phyloP scores from a whole-genome alignment of 2,113 vertebrate genomes.

The Mystacornis crossleyi region DNA sequence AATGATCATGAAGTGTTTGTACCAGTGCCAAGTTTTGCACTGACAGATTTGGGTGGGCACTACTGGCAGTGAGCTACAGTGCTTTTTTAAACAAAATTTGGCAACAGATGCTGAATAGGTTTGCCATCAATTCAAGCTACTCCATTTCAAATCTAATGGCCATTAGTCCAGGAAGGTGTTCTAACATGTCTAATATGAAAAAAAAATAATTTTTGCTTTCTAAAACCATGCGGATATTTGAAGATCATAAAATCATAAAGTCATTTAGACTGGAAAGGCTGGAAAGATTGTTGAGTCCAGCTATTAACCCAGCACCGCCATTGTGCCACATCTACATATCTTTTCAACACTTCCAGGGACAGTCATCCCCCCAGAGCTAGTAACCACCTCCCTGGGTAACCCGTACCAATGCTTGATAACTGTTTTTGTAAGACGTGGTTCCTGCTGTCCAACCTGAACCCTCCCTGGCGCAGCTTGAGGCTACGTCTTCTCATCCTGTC shows the following conservation, averaged over 20 bases:
- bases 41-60: background rate
- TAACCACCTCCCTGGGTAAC: background rate
- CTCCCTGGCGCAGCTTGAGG: background rate
- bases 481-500: background rate
- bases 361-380: background rate
- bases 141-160: background rate
- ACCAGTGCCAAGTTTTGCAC: background rate
- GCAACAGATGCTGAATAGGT: background rate
- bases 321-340: fast-evolving
- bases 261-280: background rate
- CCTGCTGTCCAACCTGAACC: background rate
- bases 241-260: background rate
- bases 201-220: background rate
- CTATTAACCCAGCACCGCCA: background rate
- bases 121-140: background rate
- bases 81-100: background rate
- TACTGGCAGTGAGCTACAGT: background rate
- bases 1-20: background rate
- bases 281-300: background rate
- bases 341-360: background rate
- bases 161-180: background rate
- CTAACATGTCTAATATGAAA: background rate
- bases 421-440: background rate
- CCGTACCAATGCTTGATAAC: background rate
- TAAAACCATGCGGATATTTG: background rate